A percentile compares a stretch with the other conserved stretches of the same genome.
phyloP scores from a whole-genome alignment of 2,888 invertebrate species.

The Tetropium fuscum region DNA sequence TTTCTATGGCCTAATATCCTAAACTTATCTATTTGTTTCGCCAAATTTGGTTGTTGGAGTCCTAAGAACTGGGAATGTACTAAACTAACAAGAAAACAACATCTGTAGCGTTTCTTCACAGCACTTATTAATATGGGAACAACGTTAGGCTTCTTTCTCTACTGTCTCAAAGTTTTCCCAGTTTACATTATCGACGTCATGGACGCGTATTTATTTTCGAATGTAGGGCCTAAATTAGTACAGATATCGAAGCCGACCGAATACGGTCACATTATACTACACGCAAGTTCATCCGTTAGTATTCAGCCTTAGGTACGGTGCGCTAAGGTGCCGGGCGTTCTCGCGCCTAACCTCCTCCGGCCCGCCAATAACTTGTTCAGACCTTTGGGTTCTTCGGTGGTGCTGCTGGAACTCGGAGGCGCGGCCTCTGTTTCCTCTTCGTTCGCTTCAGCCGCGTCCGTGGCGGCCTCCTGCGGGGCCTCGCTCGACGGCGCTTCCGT shows the following conservation, averaged over 20 bases:
- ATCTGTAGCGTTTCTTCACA: conserved; percentile 14
- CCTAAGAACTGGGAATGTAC: no score
- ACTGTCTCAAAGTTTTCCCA: neutral
- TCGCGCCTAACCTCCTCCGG: conserved; percentile 73
- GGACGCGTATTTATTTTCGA: neutral
- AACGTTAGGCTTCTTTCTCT: conserved; percentile 12
- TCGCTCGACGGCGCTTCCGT: conserved; percentile 60
- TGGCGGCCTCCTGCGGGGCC: conserved; percentile 48
- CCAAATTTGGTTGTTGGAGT: no score
- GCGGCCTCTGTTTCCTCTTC: conserved; percentile 51
- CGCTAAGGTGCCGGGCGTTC: conserved; percentile 67
- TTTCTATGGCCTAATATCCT: no score
- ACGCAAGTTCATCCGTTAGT: conserved; percentile 23
- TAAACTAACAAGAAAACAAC: no score
- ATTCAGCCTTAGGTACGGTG: conserved; percentile 34
- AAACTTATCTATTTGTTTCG: no score
- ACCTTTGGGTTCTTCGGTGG: conserved; percentile 70
- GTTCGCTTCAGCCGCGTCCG: conserved; percentile 48
- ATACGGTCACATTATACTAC: conserved; percentile 23
- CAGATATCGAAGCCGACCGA: conserved; percentile 7
- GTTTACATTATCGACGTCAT: neutral
- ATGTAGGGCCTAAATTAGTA: neutral
- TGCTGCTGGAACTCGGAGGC: conserved; percentile 51
- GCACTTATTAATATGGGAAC: conserved; percentile 16
- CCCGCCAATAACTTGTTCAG: conserved; percentile 77